Evolutionary conservation across 2,113 vertebrate species (phyloP).

Genomic region (Cephalophus harveyi): DNA sequence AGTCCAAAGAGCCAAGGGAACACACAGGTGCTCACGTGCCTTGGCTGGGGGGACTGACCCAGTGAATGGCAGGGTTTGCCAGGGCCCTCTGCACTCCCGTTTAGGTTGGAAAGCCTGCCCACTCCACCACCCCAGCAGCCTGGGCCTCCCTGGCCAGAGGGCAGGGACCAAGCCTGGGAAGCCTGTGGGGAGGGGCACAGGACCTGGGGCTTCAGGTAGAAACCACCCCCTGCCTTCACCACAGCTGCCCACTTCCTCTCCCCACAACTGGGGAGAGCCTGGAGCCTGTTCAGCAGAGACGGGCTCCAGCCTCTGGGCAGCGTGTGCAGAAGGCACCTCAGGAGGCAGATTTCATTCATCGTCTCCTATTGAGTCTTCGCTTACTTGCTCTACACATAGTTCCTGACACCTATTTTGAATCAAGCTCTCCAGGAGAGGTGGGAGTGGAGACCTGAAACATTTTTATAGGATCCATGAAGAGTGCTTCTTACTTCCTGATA

Average conservation of each 20-base stretch:
- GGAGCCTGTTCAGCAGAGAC: rapidly evolving
- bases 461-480: not conserved
- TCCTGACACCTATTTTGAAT: not conserved
- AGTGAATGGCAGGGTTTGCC: not conserved
- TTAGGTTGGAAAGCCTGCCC: not conserved
- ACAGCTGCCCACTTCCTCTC: no score
- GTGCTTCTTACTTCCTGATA: not conserved
- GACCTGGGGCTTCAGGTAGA: not conserved
- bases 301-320: not conserved
- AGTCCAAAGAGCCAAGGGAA: not conserved
- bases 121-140: not conserved
- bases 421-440: not conserved
- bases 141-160: not conserved
- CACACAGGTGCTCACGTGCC: rapidly evolving
- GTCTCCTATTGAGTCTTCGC: not conserved
- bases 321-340: not conserved
- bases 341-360: not conserved
- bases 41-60: not conserved
- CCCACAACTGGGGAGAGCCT: not conserved
- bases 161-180: not conserved
- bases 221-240: not conserved
- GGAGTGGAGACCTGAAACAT: not conserved
- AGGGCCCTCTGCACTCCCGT: not conserved
- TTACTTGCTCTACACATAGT: not conserved
- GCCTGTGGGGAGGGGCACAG: not conserved